These are phyloP conservation scores for Alectoris magna DNA, from an alignment of 2,797 vertebrate genomes.

Conservation along the genomic window DNA sequence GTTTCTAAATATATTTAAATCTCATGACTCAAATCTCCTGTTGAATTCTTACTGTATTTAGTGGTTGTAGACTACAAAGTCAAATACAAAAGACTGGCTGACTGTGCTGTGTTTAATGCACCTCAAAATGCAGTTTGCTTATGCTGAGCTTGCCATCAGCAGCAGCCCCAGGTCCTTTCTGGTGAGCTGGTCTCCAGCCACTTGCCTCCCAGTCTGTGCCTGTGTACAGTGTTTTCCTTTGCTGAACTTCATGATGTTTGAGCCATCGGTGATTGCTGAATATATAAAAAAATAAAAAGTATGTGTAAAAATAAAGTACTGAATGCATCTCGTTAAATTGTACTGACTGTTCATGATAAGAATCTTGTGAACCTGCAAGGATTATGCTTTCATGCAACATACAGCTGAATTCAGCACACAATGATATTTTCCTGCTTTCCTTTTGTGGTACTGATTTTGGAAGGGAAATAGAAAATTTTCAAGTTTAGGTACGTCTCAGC, in stretches of 20 bases:
- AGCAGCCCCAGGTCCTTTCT: background rate
- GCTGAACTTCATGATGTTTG: background rate
- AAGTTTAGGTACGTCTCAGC: background rate
- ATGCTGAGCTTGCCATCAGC: background rate
- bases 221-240: background rate
- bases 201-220: background rate
- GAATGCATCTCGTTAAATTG: background rate
- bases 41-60: background rate
- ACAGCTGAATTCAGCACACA: background rate
- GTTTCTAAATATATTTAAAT: background rate
- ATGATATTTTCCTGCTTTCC: background rate
- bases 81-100: background rate
- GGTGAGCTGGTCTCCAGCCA: background rate
- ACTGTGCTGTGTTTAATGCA: background rate
- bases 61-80: background rate
- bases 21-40: background rate
- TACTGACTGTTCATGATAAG: background rate
- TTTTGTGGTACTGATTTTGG: background rate
- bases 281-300: background rate
- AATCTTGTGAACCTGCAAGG: background rate
- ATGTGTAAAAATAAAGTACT: background rate
- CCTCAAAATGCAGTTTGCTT: background rate
- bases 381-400: background rate
- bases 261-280: background rate
- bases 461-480: background rate